phyloP scores from a whole-genome alignment of 2,797 vertebrate genomes.

The Heliangelus exortis region DNA sequence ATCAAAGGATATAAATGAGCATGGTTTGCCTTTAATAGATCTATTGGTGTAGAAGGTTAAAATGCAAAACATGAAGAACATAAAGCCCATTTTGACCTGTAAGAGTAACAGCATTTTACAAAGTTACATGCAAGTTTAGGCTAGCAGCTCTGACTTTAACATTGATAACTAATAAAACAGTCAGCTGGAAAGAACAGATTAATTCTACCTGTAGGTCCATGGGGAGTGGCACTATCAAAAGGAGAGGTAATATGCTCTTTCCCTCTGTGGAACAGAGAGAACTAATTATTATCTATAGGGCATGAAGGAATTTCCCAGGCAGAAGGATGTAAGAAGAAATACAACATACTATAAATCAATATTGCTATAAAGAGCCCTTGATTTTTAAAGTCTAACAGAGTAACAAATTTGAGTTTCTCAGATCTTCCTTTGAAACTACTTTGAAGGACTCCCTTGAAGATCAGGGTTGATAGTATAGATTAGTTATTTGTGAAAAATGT shows the following conservation, averaged over 20 bases:
- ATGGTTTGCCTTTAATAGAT: neutral
- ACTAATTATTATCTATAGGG: neutral
- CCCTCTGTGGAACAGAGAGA: neutral
- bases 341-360: neutral
- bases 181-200: neutral
- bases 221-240: neutral
- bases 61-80: neutral
- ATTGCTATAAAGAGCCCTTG: neutral
- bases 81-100: neutral
- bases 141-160: neutral
- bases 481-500: constrained; percentile 20
- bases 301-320: neutral
- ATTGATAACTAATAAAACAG: neutral
- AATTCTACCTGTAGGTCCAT: neutral
- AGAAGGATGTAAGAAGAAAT: constrained; percentile 6
- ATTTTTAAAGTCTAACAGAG: neutral
- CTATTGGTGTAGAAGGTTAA: neutral
- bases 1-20: neutral
- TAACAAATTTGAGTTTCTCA: constrained; percentile 16
- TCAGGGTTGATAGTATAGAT: constrained; percentile 10
- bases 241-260: neutral
- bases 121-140: neutral
- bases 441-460: constrained; percentile 25
- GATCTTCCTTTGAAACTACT: neutral
- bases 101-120: neutral